Conservation (phyloP, 2,113 vertebrate genomes). For the Egretta garzetta region DNA sequence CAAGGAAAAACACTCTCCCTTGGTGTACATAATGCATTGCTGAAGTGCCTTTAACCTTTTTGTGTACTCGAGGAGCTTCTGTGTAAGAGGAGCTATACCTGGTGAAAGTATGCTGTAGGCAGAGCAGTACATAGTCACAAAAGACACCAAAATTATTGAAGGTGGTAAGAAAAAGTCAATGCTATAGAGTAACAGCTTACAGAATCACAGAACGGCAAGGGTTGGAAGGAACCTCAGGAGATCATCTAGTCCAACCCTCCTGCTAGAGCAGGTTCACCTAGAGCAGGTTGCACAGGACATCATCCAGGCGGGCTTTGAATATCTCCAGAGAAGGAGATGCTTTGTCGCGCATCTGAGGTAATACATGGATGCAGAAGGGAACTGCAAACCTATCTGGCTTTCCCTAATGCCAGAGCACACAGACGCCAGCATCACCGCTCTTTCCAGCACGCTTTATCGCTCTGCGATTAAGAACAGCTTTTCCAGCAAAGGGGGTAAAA, state of each 20-base stretch:
- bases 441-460: fast-evolving
- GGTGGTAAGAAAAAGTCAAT: not conserved
- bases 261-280: no score
- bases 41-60: not conserved
- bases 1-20: not conserved
- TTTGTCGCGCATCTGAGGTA: not conserved
- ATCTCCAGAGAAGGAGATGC: no score
- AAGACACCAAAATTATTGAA: not conserved
- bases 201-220: no score
- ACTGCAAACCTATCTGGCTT: not conserved
- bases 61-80: not conserved
- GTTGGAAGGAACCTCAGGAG: no score
- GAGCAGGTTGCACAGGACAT: no score
- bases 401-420: fast-evolving
- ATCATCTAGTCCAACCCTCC: no score
- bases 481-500: not conserved
- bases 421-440: not conserved
- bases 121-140: not conserved
- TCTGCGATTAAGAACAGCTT: not conserved
- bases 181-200: not conserved
- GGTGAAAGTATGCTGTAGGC: not conserved
- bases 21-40: not conserved
- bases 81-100: not conserved
- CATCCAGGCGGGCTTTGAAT: no score
- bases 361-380: not conserved